phyloP scores from a whole-genome alignment of 2,797 vertebrate genomes.

The Propithecus deckenii region DNA sequence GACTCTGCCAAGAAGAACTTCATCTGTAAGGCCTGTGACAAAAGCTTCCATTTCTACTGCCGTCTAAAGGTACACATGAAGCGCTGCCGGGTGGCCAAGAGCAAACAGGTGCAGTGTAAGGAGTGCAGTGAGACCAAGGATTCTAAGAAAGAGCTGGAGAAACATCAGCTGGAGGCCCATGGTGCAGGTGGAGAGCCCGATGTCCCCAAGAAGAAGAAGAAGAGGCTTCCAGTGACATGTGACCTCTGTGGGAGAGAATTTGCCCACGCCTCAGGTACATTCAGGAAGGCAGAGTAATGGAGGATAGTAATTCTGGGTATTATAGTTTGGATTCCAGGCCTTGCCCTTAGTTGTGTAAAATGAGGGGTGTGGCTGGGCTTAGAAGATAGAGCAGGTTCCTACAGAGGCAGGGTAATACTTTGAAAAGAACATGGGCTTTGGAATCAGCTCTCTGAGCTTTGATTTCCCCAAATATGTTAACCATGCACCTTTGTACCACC shows the following conservation, averaged over 20 bases:
- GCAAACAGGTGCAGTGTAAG: slow-evolving; percentile 84
- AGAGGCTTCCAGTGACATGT: slow-evolving; percentile 83
- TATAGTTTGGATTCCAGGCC: background rate
- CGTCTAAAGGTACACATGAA: slow-evolving; percentile 89
- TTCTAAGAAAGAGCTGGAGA: slow-evolving; percentile 86
- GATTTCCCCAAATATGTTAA: background rate
- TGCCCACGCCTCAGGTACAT: slow-evolving; percentile 91
- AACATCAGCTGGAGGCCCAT: slow-evolving; percentile 86
- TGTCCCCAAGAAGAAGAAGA: slow-evolving; percentile 86
- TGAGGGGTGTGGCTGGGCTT: background rate
- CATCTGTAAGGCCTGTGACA: slow-evolving; percentile 89
- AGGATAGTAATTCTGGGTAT: accelerated
- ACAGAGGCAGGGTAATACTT: background rate
- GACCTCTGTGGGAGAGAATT: slow-evolving; percentile 92
- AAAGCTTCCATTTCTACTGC: slow-evolving; percentile 91
- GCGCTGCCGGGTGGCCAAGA: slow-evolving; percentile 86
- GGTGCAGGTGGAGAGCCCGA: background rate
- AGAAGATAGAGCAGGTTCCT: background rate
- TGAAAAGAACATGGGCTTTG: background rate
- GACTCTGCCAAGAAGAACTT: slow-evolving; percentile 84
- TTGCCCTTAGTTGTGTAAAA: accelerated
- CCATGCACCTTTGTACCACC: background rate
- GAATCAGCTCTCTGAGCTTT: background rate
- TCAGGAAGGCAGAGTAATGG: accelerated
- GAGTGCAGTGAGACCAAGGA: slow-evolving; percentile 82